These are phyloP conservation scores for Emmelina monodactyla DNA, from an alignment of 2,888 invertebrate species.

Conservation along the genomic window DNA sequence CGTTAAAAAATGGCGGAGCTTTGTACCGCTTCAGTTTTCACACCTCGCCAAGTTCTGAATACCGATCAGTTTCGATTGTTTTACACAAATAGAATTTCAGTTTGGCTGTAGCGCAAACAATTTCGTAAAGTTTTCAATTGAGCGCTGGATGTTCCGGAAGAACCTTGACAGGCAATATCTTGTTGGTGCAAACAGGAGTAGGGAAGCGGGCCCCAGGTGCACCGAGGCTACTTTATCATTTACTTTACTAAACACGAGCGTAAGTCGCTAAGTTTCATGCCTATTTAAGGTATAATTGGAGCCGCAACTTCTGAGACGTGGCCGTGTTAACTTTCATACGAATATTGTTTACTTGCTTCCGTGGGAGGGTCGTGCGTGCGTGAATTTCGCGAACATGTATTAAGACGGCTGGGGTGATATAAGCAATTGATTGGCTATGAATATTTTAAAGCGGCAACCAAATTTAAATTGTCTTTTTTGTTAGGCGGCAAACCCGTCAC, in stretches of 20 bases:
- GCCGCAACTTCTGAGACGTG: slow-evolving; percentile 3
- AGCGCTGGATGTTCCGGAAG: slow-evolving; percentile 26
- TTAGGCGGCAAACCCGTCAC: too few species aligned
- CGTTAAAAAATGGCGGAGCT: neutral
- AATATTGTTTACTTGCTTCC: too few species aligned
- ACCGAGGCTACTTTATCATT: slow-evolving; percentile 43
- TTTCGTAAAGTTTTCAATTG: slow-evolving; percentile 18
- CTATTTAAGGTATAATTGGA: slow-evolving; percentile 35
- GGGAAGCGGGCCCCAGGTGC: slow-evolving; percentile 43
- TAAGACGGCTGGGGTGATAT: too few species aligned
- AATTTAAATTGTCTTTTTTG: too few species aligned
- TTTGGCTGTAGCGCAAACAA: slow-evolving; percentile 1
- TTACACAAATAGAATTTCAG: slow-evolving; percentile 1
- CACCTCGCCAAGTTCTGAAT: too few species aligned
- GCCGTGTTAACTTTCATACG: slow-evolving; percentile 26
- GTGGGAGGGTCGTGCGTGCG: too few species aligned
- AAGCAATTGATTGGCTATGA: too few species aligned
- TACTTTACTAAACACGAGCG: slow-evolving; percentile 41
- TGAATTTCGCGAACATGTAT: too few species aligned
- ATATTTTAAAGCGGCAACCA: too few species aligned
- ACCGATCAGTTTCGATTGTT: too few species aligned
- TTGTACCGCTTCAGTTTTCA: neutral
- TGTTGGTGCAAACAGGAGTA: slow-evolving; percentile 33
- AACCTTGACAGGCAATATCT: slow-evolving; percentile 36
- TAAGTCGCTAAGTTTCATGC: slow-evolving; percentile 41